These are phyloP conservation scores for Acanthisitta chloris DNA, from an alignment of 2,113 vertebrate species.

Conservation along the genomic window DNA sequence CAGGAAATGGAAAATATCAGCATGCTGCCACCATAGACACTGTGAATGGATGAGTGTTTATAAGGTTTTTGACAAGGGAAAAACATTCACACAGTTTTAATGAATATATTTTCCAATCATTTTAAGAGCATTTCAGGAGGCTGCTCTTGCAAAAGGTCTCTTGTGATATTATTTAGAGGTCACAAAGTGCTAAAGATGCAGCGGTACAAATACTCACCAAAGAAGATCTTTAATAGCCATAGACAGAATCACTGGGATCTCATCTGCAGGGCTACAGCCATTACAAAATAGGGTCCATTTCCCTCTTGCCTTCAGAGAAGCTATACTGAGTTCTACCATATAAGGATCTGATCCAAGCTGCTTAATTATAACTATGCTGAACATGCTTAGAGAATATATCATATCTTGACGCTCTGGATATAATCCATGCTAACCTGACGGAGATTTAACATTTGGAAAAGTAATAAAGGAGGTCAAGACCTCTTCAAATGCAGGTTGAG, in stretches of 20 bases:
- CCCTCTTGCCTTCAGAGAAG: slow-evolving; percentile 16
- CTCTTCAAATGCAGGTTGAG: background rate
- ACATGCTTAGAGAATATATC: background rate
- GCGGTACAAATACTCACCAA: background rate
- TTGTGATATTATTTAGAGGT: background rate
- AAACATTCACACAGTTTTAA: background rate
- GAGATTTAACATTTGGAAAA: background rate
- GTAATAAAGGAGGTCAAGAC: background rate
- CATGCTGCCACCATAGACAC: background rate
- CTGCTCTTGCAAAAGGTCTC: background rate
- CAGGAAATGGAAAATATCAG: background rate
- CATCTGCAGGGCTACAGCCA: background rate
- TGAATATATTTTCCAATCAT: background rate
- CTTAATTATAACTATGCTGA: background rate
- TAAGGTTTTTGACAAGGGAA: background rate
- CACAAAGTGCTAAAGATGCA: background rate
- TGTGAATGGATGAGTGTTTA: accelerated
- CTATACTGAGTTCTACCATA: background rate
- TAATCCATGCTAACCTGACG: background rate
- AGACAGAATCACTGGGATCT: background rate
- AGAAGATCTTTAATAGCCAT: background rate
- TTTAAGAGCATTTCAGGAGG: background rate
- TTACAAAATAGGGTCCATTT: background rate
- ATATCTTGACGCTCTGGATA: background rate
- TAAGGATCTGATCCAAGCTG: background rate